phyloP scores from a whole-genome alignment of 2,113 vertebrate genomes.

The Bambusicola thoracicus region DNA sequence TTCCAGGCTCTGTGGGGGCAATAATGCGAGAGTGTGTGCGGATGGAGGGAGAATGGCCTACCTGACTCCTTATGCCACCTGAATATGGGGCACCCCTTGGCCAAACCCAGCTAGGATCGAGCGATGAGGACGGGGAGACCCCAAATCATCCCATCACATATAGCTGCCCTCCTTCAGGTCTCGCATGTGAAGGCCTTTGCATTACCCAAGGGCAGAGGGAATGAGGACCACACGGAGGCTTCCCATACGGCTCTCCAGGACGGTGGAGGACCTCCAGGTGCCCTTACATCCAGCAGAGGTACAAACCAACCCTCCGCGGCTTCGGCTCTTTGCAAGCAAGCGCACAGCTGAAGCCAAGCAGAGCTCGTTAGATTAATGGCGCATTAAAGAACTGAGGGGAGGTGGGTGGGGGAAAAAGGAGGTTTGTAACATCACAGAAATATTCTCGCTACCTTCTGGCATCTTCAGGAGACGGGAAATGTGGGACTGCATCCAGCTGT shows the following conservation, averaged over 20 bases:
- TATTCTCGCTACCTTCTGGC: constrained; percentile 58
- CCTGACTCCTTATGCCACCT: not conserved
- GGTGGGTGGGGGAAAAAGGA: not conserved
- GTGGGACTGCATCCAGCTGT: constrained; percentile 66
- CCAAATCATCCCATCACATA: fast-evolving
- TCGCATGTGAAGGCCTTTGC: not conserved
- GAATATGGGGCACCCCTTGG: fast-evolving
- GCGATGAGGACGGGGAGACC: not conserved
- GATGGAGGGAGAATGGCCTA: not conserved
- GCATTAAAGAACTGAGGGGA: constrained; percentile 38
- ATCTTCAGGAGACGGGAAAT: constrained; percentile 64
- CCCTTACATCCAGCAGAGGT: not conserved
- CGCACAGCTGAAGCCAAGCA: not conserved
- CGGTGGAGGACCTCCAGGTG: not conserved
- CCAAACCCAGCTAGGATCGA: not conserved
- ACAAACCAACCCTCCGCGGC: not conserved
- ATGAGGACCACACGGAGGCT: not conserved
- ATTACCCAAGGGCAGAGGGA: not conserved
- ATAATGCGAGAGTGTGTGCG: fast-evolving
- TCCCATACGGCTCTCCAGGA: not conserved
- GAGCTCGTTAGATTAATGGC: constrained; percentile 55
- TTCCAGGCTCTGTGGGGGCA: not conserved
- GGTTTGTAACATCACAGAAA: constrained; percentile 58
- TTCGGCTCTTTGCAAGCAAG: not conserved
- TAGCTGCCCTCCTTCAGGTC: not conserved